Base-by-base conservation (phyloP, 2,888 invertebrate genomes). In the Fissipunctia ypsillon region DNA sequence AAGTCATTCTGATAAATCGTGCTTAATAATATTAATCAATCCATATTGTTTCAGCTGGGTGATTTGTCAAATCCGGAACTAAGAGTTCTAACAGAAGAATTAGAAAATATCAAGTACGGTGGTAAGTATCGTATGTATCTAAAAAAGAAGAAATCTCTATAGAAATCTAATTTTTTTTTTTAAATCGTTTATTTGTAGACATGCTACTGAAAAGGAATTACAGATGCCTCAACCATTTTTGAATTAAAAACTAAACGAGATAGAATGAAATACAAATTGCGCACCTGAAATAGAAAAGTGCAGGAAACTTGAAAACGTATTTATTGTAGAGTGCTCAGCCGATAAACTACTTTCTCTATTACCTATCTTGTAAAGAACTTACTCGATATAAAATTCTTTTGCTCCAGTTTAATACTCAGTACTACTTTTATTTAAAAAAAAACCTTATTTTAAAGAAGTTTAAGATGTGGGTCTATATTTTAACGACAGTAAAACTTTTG, bases 21-120 rank as follows among this genome's bases (percentile, higher is more conserved):
- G n/a, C 5, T 25, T 19, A 6, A 41, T 52, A 10, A 31, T 48
- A 67, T 65, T 67, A 14, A 68, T 6, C 43, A 52, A 76, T 60
- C 31, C 9, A 67, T 79, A 92, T 93, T 94, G 87, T 97, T 97
- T 83, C 96, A 99, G 99, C 97, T 99, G 84, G 99, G 99, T 69
- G 98, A 99, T 94, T 97, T 98, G 87, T 99, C 99, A 57, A 99
- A 99, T 96, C 98, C 98, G 52, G 99, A 99, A 94, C 96, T 99
- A 83, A 97, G 99, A 91, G 97, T 98, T 95, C 97, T 99, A 91
- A 99, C 99, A 73, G 99, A 99, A 94, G 98, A 99, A 94, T 96
- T 99, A 93, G 98, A 98, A 93, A 98, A 98, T 95, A 99, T 99
- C 89, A 98, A 98, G 93, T 99, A 98, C 91, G 98, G 98, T 93